A percentile compares a stretch with the other conserved stretches of the same genome.
These are phyloP conservation scores for Dermolepida albohirtum DNA, from an alignment of 2,888 invertebrate genomes.

Conservation along the genomic window DNA sequence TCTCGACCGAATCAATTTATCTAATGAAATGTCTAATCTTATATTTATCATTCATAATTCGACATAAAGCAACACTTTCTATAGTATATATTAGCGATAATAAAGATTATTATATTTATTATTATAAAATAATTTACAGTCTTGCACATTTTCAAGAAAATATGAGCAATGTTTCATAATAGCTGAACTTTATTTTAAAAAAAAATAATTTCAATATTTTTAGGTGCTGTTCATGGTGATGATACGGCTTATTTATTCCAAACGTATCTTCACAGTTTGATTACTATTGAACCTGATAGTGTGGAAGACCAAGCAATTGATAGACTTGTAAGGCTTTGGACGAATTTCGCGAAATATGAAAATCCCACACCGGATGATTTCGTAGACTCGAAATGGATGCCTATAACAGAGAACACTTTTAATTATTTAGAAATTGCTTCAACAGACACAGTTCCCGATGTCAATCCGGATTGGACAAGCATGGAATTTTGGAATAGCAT, in stretches of 20 bases:
- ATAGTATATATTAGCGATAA: too few species aligned
- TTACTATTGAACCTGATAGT: constrained; percentile 38
- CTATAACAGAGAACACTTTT: constrained; percentile 49
- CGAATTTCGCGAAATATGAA: constrained; percentile 55
- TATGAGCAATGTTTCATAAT: too few species aligned
- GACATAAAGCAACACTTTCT: too few species aligned
- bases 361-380: constrained; percentile 48
- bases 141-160: too few species aligned
- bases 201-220: too few species aligned
- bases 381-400: constrained; percentile 52
- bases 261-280: constrained; percentile 43
- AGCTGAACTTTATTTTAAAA: too few species aligned
- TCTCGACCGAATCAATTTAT: too few species aligned
- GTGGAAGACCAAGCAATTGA: constrained; percentile 48
- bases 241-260: constrained; percentile 56
- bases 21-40: too few species aligned
- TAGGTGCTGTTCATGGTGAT: constrained; percentile 53
- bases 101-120: too few species aligned
- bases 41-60: too few species aligned
- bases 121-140: too few species aligned
- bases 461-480: constrained; percentile 53
- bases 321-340: constrained; percentile 53
- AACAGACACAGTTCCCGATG: constrained; percentile 47
- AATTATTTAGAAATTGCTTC: constrained; percentile 56
- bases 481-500: constrained; percentile 56